phyloP scores from a whole-genome alignment of 2,888 invertebrate genomes.

The Ormyrus nitidulus region DNA sequence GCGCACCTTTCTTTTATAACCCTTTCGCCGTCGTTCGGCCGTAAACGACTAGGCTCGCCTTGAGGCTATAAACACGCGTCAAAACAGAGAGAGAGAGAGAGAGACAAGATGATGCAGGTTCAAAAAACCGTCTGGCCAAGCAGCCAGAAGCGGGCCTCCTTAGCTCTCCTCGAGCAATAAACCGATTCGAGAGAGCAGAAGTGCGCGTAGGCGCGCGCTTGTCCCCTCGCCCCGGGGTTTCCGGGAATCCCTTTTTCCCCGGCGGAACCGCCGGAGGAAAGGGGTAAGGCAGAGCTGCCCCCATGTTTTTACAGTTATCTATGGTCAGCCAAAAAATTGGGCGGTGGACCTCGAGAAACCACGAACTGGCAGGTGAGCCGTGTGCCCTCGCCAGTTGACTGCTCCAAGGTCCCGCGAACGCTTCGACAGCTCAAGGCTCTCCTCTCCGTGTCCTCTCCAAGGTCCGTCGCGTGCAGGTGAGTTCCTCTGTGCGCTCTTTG shows the following conservation, averaged over 20 bases:
- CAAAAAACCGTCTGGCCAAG: not conserved
- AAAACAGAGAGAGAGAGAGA: not conserved
- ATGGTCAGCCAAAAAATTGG: not conserved
- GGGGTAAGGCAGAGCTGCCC: conserved; percentile 20
- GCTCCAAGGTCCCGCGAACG: conserved; percentile 69
- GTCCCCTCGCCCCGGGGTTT: conserved; percentile 9
- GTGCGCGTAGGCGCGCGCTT: conserved; percentile 2
- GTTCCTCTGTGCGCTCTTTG: conserved; percentile 1
- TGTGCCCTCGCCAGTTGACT: conserved; percentile 62
- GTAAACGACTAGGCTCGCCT: conserved; percentile 49
- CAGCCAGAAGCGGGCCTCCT: not conserved
- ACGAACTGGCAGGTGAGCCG: conserved; percentile 67
- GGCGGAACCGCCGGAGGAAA: conserved; percentile 10
- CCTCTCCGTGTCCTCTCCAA: too few species aligned
- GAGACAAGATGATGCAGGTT: conserved; percentile 6
- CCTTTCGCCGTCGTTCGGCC: conserved; percentile 47
- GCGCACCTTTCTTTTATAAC: conserved; percentile 57
- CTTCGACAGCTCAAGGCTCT: conserved; percentile 39
- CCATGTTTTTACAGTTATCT: conserved; percentile 38
- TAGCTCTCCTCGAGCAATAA: conserved; percentile 61
- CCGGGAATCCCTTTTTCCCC: conserved; percentile 28
- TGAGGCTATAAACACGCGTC: conserved; percentile 37
- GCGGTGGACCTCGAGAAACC: conserved; percentile 62
- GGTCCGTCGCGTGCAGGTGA: conserved; percentile 53
- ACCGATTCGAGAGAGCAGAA: conserved; percentile 60